Evolutionary conservation across 2,797 vertebrate genomes (phyloP).

Genomic region (Petrocephalus schoutedeni): DNA sequence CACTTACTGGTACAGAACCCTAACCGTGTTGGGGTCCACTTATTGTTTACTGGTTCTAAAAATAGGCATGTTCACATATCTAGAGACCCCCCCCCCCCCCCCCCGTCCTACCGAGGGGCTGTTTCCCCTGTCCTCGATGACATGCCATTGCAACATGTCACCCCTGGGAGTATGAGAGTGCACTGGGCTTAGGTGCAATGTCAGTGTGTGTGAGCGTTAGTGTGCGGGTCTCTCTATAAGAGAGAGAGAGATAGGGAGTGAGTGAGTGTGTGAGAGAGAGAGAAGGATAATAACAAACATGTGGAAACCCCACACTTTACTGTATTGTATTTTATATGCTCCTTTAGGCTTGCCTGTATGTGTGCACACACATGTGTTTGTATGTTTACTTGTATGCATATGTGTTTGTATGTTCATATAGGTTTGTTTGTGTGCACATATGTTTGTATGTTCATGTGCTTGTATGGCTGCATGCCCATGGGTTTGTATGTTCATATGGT

Average conservation of each 20-base stretch:
- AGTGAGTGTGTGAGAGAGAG: not conserved
- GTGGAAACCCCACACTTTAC: not conserved
- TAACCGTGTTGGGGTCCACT: conserved; percentile 45
- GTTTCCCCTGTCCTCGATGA: not conserved
- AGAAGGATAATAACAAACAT: not conserved
- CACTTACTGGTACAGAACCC: conserved; percentile 35
- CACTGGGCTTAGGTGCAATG: conserved; percentile 22
- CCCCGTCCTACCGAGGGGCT: conserved; percentile 23
- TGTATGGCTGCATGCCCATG: not conserved
- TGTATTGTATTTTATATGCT: not conserved
- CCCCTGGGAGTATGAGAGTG: not conserved
- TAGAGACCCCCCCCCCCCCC: conserved; percentile 29
- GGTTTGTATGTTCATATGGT: not conserved
- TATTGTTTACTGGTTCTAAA: conserved; percentile 48
- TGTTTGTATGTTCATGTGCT: not conserved
- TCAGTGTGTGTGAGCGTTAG: conserved; percentile 29
- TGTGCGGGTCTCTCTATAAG: too few relatives aligned
- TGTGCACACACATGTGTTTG: not conserved
- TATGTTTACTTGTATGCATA: not conserved
- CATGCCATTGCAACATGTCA: not conserved
- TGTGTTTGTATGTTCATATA: not conserved
- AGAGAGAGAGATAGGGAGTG: too few relatives aligned
- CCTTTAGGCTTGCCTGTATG: conserved; percentile 30
- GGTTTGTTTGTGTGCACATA: not conserved
- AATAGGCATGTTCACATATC: conserved; percentile 47